phyloP scores from a whole-genome alignment of 2,797 vertebrate species.

The Pseudocheirus occidentalis region DNA sequence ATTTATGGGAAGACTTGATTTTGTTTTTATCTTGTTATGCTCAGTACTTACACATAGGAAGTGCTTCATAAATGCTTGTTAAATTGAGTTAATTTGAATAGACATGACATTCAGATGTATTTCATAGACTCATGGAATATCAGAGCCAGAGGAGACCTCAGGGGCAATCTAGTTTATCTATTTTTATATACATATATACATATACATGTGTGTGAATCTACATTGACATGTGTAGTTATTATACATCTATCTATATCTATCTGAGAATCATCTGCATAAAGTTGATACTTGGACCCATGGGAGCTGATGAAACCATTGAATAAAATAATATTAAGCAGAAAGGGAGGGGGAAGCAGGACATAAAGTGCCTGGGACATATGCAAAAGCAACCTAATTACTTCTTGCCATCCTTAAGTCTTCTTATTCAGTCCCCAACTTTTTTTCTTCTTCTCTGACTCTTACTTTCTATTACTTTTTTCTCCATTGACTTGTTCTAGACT shows the following conservation, averaged over 20 bases:
- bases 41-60: neutral
- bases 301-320: neutral
- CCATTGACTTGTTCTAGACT: no score
- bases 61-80: neutral
- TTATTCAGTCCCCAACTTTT: neutral
- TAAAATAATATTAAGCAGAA: neutral
- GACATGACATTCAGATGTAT: neutral
- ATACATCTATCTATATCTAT: neutral
- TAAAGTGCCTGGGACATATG: neutral
- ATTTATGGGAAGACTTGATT: no score
- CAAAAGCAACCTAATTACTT: neutral
- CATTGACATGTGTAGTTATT: neutral
- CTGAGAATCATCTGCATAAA: neutral
- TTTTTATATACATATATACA: neutral
- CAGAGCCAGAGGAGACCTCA: neutral
- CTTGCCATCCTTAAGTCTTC: neutral
- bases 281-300: neutral
- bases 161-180: neutral
- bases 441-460: neutral
- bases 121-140: neutral
- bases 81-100: neutral
- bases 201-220: neutral
- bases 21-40: neutral
- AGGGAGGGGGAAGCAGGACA: neutral
- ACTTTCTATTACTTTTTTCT: neutral